Base-by-base conservation (phyloP, 2,888 invertebrate genomes). In the Ditylenchus weischeri region DNA sequence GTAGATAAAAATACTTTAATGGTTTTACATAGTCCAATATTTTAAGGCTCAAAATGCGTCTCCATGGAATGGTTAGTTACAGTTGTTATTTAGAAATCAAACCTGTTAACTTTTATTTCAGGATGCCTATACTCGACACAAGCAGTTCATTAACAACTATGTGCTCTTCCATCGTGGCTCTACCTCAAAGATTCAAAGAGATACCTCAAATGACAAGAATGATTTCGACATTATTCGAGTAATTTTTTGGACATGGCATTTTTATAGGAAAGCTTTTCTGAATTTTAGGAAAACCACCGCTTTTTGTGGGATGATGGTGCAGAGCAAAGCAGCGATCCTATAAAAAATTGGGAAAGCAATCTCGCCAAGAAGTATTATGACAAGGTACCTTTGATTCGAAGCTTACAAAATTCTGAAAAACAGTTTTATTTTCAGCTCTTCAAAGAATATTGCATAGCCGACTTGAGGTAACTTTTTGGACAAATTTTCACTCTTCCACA, bases 291-390 rank as follows among this genome's bases (percentile, higher is more conserved):
- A 81, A 90, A 98, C 85, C 94, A 98, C 85, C 89, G 88, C 79
- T 98, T 98, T 84, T 87, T 98, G 7, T 98, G 96, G 96, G 87
- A 88, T 60, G 89, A 88, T 0, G 89, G 89, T 50, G 88, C 89
- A 63, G 88, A 88, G 69, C 88, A 90, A 18, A 70, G 64, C 43
- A 15, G 43, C 43, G 43, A 43, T 43, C 43, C 43, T 43, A 43
- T n/a, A 21, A 66, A 67, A 18, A 68, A 64, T 35, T 81, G 87
- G 87, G 95, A 93, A 83, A 89, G 90, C 78, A 88, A 90, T 78
- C 86, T 98, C 76, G 93, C 96, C 0, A 93, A 91, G 85, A 91
- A 90, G 82, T 98, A 98, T 86, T 95, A 95, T 83, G 93, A 95
- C 84, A 94, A 94, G 85, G 43, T 15, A 43, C 2, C 5, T 8